phyloP scores from a whole-genome alignment of 2,113 vertebrate species.

The Naja naja region DNA sequence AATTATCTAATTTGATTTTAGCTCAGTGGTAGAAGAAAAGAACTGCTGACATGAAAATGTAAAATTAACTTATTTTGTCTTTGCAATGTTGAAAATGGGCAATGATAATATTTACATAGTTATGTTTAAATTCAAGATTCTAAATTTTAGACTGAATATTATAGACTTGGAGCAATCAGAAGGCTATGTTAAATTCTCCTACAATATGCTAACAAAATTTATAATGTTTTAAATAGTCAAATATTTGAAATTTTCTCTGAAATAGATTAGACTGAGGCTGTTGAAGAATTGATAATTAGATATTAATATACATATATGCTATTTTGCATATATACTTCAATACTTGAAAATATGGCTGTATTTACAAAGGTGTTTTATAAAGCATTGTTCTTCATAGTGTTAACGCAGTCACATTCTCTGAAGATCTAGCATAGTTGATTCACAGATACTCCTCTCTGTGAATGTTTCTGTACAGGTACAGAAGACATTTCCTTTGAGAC shows the following conservation, averaged over 20 bases:
- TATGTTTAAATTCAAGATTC: background rate
- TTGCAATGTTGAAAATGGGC: background rate
- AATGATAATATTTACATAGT: background rate
- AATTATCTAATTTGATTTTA: background rate
- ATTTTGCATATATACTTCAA: too few species aligned
- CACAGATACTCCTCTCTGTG: background rate
- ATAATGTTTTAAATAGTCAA: background rate
- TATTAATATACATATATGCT: background rate
- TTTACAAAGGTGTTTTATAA: background rate
- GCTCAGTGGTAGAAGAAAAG: background rate
- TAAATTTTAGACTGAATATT: background rate
- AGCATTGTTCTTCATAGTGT: background rate
- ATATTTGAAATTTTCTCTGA: background rate
- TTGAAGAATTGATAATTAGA: background rate
- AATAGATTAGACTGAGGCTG: background rate
- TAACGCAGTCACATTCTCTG: background rate
- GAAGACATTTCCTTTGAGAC: background rate
- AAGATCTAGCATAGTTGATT: background rate
- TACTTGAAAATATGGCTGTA: background rate
- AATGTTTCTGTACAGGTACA: background rate
- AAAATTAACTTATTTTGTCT: background rate
- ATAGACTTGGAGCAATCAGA: background rate
- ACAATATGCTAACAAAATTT: background rate
- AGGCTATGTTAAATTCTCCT: background rate
- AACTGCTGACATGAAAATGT: background rate